Evolutionary conservation across 2,888 invertebrate species (phyloP).

Genomic region (Horisme vitalbata): DNA sequence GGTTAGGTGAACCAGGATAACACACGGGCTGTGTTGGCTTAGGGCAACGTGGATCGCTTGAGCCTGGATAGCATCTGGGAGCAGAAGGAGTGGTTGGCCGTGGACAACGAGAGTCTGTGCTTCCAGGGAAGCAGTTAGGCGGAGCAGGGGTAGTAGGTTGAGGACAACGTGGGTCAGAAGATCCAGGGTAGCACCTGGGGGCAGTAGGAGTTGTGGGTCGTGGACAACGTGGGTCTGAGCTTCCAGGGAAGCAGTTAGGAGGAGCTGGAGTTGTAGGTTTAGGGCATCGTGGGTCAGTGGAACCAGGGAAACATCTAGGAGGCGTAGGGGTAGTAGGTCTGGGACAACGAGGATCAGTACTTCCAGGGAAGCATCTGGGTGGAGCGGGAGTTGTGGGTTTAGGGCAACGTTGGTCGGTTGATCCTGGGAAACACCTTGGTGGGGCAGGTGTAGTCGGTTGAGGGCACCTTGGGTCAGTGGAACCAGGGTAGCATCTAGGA

Average conservation of each 20-base stretch:
- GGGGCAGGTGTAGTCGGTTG: constrained; percentile 18
- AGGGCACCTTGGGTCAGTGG: constrained; percentile 11
- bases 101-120: constrained; percentile 47
- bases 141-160: constrained; percentile 33
- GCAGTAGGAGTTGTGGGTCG: constrained; percentile 33
- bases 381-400: constrained; percentile 33
- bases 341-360: constrained; percentile 35
- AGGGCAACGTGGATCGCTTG: constrained; percentile 41
- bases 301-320: constrained; percentile 38
- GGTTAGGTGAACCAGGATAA: constrained; percentile 30
- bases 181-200: constrained; percentile 31
- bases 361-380: constrained; percentile 25
- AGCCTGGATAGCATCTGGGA: constrained; percentile 50
- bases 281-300: constrained; percentile 26
- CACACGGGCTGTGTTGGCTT: constrained; percentile 39
- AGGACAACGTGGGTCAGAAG: constrained; percentile 48
- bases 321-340: constrained; percentile 42
- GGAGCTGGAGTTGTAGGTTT: constrained; percentile 39
- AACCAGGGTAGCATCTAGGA: constrained; percentile 31
- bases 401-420: constrained; percentile 8
- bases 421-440: constrained; percentile 17
- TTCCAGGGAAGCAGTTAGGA: constrained; percentile 20
- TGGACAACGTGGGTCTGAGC: constrained; percentile 27
- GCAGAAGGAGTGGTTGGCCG: constrained; percentile 28
- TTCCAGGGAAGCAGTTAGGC: constrained; percentile 31